Conservation (phyloP, 2,113 vertebrate species). For the Apodemus speciosus region DNA sequence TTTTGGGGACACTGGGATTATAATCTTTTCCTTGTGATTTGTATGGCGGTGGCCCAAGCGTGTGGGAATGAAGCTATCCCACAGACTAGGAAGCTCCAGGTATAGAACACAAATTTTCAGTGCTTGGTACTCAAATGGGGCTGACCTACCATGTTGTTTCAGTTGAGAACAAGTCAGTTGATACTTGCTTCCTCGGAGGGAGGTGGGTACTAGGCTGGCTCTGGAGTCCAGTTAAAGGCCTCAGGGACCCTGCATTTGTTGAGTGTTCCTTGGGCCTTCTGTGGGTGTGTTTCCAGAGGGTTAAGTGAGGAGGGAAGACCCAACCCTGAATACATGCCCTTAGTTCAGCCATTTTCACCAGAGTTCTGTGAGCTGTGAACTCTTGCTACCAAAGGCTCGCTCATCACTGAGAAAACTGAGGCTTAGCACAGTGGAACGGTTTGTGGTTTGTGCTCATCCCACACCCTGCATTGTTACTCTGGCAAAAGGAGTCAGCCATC, state of each 20-base stretch:
- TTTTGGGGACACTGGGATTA: neutral
- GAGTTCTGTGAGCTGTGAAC: neutral
- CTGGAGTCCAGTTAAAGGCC: neutral
- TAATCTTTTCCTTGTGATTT: neutral
- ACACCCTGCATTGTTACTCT: constrained; percentile 20
- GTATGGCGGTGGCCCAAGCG: neutral
- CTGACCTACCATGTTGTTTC: neutral
- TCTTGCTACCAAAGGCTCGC: neutral
- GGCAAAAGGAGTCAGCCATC: constrained; percentile 1
- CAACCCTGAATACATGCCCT: neutral
- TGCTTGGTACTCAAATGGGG: neutral
- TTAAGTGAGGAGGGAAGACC: neutral
- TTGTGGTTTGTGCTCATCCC: neutral
- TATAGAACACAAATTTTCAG: neutral
- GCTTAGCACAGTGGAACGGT: neutral
- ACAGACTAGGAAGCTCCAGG: neutral
- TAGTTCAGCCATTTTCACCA: neutral
- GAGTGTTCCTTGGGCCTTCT: neutral
- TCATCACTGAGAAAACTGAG: neutral
- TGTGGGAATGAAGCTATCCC: neutral
- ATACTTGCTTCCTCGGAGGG: neutral
- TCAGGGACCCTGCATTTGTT: neutral
- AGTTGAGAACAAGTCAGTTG: neutral
- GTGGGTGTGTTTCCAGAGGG: too few species aligned
- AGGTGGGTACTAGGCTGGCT: neutral